A percentile compares a stretch with the other conserved stretches of the same genome.
Evolutionary conservation across 2,797 vertebrate genomes (phyloP).

Genomic region (Chaenodraco wilsoni): DNA sequence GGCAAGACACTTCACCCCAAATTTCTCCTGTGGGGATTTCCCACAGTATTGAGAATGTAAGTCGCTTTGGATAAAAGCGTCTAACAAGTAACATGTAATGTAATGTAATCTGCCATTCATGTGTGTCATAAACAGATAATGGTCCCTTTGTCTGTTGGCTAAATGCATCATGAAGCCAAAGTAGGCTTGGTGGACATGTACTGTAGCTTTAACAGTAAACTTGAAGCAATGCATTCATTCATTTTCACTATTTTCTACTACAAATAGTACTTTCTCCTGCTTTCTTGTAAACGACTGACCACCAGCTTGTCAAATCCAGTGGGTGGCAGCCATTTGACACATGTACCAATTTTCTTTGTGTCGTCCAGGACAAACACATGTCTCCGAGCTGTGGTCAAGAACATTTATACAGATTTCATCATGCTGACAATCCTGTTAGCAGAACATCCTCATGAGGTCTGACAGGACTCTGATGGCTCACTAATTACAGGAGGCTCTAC

Average conservation of each 20-base stretch:
- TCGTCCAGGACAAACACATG: neutral
- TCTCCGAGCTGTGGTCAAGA: neutral
- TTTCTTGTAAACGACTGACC: neutral
- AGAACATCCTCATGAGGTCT: constrained; percentile 5
- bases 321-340: neutral
- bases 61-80: no score
- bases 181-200: neutral
- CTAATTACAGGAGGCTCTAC: constrained; percentile 5
- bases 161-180: neutral
- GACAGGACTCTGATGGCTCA: constrained; percentile 4
- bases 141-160: constrained; percentile 1
- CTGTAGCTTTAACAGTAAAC: neutral
- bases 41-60: no score
- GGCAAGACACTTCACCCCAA: no score
- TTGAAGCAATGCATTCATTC: neutral
- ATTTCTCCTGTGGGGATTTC: no score
- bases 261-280: neutral
- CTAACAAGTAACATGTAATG: no score
- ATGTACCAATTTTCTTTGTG: neutral
- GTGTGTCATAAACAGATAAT: neutral
- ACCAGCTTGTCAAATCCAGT: neutral
- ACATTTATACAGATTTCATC: constrained; percentile 2
- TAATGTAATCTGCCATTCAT: neutral
- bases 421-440: constrained; percentile 15
- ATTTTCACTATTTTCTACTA: neutral